Evolutionary conservation across 2,888 invertebrate genomes (phyloP).

Genomic region (Isoperla grammatica): DNA sequence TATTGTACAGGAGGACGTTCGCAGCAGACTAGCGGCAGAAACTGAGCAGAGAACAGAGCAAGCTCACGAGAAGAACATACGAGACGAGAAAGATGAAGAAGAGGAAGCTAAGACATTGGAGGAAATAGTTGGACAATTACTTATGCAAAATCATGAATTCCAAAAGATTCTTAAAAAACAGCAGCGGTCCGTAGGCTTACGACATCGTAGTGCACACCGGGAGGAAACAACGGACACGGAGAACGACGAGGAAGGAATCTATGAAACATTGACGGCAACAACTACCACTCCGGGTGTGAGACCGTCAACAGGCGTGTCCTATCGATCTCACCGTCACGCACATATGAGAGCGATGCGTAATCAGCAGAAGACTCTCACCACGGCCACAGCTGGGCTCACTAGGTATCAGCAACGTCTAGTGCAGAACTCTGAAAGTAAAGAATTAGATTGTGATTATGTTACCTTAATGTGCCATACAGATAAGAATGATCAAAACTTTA

Average conservation of each 20-base stretch:
- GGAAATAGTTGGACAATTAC: slow-evolving; percentile 73
- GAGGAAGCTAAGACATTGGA: slow-evolving; percentile 56
- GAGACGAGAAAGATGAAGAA: slow-evolving; percentile 24
- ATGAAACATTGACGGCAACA: slow-evolving; percentile 21
- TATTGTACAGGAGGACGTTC: background rate
- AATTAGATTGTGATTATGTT: slow-evolving; percentile 23
- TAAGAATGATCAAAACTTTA: background rate
- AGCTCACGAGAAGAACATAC: background rate
- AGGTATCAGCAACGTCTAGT: background rate
- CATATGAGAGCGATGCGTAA: slow-evolving; percentile 30
- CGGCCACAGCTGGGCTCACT: slow-evolving; percentile 8
- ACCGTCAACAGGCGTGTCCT: slow-evolving; percentile 14
- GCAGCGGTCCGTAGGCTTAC: slow-evolving; percentile 53
- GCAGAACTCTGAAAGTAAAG: background rate
- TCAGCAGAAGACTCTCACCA: slow-evolving; percentile 26
- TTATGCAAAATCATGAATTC: slow-evolving; percentile 78
- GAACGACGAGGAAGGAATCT: slow-evolving; percentile 31
- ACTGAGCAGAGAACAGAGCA: background rate
- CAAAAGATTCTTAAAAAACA: slow-evolving; percentile 72
- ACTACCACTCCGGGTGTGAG: background rate
- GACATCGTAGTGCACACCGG: slow-evolving; percentile 41
- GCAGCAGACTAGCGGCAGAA: background rate
- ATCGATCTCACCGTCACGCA: slow-evolving; percentile 28
- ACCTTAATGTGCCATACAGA: slow-evolving; percentile 23
- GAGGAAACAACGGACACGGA: slow-evolving; percentile 37